Conservation (phyloP, 1,140 invertebrate species). For the Sycophaga agraensis region DNA sequence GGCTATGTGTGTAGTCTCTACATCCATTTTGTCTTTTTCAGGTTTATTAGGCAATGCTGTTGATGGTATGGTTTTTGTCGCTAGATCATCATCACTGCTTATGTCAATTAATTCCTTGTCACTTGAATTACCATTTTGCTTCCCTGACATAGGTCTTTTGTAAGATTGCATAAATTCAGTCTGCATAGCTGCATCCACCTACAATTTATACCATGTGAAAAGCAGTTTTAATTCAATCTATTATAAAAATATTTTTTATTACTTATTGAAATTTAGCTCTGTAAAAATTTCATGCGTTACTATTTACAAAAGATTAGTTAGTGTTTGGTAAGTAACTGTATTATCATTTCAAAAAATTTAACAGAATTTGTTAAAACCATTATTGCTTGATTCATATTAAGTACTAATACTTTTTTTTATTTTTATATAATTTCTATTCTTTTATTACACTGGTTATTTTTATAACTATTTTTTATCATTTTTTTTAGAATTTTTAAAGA, state of each 20-base stretch:
- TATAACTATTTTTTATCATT: no score
- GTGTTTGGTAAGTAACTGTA: no score
- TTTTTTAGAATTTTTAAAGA: no score
- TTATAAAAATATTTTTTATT: constrained; percentile 1
- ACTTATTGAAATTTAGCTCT: not conserved
- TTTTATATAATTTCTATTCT: no score
- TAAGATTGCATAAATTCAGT: constrained; percentile 45
- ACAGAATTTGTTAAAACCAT: no score
- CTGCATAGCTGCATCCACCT: constrained; percentile 34
- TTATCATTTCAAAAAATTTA: no score
- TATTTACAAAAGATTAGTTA: no score
- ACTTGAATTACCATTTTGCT: constrained; percentile 52
- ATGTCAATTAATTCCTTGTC: constrained; percentile 59
- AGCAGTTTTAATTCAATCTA: no score
- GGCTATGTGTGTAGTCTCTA: not conserved
- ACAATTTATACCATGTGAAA: constrained; percentile 45
- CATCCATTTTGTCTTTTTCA: not conserved
- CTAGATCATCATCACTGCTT: constrained; percentile 58
- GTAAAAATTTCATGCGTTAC: no score
- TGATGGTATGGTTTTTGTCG: constrained; percentile 32
- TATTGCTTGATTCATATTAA: no score
- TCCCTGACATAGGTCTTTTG: constrained; percentile 35
- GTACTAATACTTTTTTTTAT: no score
- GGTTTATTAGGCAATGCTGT: constrained; percentile 5
- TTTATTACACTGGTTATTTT: no score